Evolutionary conservation across 2,113 vertebrate species (phyloP), one percentile per base, ranked within the genome.

Genomic region (Prolemur simus): DNA sequence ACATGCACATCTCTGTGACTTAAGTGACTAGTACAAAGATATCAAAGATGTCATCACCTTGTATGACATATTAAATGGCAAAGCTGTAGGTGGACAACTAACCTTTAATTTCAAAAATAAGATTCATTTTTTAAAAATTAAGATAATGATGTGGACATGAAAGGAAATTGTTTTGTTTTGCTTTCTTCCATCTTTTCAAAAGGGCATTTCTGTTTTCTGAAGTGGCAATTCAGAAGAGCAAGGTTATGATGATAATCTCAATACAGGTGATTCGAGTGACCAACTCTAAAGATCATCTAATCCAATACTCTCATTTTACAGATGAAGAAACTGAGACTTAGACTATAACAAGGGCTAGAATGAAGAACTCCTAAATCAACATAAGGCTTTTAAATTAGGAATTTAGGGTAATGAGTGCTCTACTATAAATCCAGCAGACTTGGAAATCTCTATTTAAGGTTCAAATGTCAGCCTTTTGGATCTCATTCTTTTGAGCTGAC

Each of bases 111-210:
- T 93, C 77, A 86, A 91, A 92, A 96, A 90, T 2, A 92, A 8
- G 37, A 93, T 64, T 92, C 45, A 66, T 85, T 93, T 45, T 77
- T 92, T 68, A 73, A 52, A 39, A 95, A 80, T 83, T 91, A 95
- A 92, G 34, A 17, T 76, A 94, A 93, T 93, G 21, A 93, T 42
- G 69, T 91, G 6, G 47, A 87, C n/a, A 93, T 87, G 23, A 71
- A 94, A 89, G 49, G 21, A 81, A 94, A 80, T 27, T 77, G 69
- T 56, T 92, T 49, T 42, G 20, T 37, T 88, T 90, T 93, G 47
- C 15, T 89, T 93, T 52, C 69, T 89, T 58, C 64, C 52, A 89
- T 80, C 52, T 91, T 95, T 82, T 95, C 78, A 95, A 91, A 45
- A n/a, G 15, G 39, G 23, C 0, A 81, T 68, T 96, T 87, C 89